Percentiles rank a stretch among this genome's conserved stretches.
Conservation (phyloP, 2,888 invertebrate genomes). For the Halictus quadricinctus region DNA sequence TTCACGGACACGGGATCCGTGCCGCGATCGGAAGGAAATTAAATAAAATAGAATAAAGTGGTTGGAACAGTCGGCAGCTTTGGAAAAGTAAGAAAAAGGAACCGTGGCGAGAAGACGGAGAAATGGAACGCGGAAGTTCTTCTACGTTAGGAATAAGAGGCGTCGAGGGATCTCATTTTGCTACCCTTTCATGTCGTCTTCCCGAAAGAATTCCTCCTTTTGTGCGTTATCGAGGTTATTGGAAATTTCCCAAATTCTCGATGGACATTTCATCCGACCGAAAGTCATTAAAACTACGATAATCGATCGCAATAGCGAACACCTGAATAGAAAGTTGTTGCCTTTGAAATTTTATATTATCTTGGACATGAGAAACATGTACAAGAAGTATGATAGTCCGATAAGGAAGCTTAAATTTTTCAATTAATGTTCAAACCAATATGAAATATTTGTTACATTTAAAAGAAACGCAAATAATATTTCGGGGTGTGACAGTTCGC, state of each 20-base stretch:
- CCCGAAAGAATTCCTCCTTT: conserved; percentile 24
- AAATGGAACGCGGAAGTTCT: conserved; percentile 16
- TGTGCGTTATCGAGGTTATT: conserved; percentile 16
- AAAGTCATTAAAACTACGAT: background rate
- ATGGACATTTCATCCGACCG: background rate
- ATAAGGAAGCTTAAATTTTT: background rate
- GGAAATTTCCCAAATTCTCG: conserved; percentile 13
- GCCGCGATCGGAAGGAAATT: conserved; percentile 51
- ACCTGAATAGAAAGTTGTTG: background rate
- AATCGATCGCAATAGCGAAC: conserved; percentile 9
- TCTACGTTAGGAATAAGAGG: conserved; percentile 4
- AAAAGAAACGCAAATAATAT: too few relatives aligned
- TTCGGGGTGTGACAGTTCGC: too few relatives aligned
- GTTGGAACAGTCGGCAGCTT: conserved; percentile 27
- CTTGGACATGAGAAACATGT: background rate
- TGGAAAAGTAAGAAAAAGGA: conserved; percentile 9
- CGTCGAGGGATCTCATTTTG: conserved; percentile 41
- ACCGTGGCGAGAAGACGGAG: background rate
- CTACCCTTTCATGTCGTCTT: conserved; percentile 31
- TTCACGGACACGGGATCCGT: conserved; percentile 20
- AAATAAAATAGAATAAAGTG: conserved; percentile 44
- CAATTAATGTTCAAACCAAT: background rate
- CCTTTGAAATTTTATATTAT: background rate
- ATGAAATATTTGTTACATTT: too few relatives aligned
- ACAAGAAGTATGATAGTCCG: background rate